Evolutionary conservation across 1,140 invertebrate species (phyloP), one percentile per base, ranked within the genome.

Genomic region (Matsumurasca onukii): DNA sequence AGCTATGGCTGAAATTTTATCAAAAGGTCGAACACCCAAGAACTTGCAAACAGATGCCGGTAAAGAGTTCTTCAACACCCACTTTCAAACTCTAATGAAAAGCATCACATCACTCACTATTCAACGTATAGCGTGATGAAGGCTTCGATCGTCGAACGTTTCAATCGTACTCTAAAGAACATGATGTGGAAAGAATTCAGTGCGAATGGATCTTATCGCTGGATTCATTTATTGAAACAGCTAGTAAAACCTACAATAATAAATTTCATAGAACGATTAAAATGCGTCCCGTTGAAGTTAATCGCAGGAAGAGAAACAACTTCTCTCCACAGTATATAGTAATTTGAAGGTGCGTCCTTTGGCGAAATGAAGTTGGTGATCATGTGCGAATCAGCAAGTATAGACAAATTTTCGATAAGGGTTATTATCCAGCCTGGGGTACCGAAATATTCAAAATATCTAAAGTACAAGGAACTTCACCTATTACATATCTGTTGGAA

Each of bases 11-110:
- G n/a, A 51, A 5, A n/a, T 51, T 20, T 51, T 51, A 9, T 5
- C n/a, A 51, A 9, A 9, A 51, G 49, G 49, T 12, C n/a, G 49
- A 20, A 51, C 3, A 3, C 49, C 31, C n/a, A 63, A 39, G 24
- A 31, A 68, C 39, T 45, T 61, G 22, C 55, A 61, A 24, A n/a
- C 57, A 2, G 55, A 69, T 17, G n/a, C n/a, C 39, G n/a, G 39
- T 45, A 45, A 45, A n/a, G 39, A 45, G 39, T 45, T 9, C 9
- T 45, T 45, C n/a, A 45, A 45, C n/a, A 12, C 39, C 9, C 9
- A 45, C 9, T 9, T 45, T 12, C 9, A 45, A n/a, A 12, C 39
- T 9, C n/a, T 45, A n/a, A 12, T 45, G 39, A 45, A 9, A 45
- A 45, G n/a, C n/a, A 45, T 45, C 9, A 45, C n/a, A 45, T 45